Evolutionary conservation across 2,888 invertebrate genomes (phyloP), one percentile per base, ranked within the genome.

Genomic region (Lasioglossum calceatum): DNA sequence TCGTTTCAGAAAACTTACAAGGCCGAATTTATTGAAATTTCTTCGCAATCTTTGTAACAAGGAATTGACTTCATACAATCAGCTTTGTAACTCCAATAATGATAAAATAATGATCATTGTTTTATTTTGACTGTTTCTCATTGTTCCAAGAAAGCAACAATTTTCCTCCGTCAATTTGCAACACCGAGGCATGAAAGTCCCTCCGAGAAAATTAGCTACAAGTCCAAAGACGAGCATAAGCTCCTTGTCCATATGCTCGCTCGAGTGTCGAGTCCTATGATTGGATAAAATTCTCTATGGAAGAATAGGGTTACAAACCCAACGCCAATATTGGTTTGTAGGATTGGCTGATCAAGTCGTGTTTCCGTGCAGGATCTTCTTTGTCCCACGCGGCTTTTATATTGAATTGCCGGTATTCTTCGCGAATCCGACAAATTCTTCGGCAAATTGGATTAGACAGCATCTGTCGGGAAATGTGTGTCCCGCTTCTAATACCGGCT

Each of bases 281-380:
- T 91, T 91, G 90, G 87, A 75, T 77, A 82, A 91, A 88, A 89
- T 89, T 90, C 85, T 87, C 86, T 84, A 83, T 86, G 84, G 81
- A 89, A 80, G 81, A 89, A 89, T 77, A 89, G 84, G 87, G 90
- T 89, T 90, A 78, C 84, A 85, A 86, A 85, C 70, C 77, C 85
- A 82, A 72, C 79, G 86, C 88, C 91, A 91, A 91, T 91, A 91
- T 91, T 91, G 91, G 91, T 85, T 87, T 83, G 90, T 86, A 89
- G 87, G 90, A 91, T 91, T 91, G 89, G 89, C 87, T 89, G 90
- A 91, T 91, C 89, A 90, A 89, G 89, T 89, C 88, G 88, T 87
- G 89, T 90, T 89, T 83, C 85, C 87, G 83, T 76, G 82, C 84
- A 79, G 79, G 89, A 91, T 91, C 85, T 89, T 88, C 89, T 90